Evolutionary conservation across 2,888 invertebrate genomes (phyloP).

Genomic region (Notodonta dromedarius): DNA sequence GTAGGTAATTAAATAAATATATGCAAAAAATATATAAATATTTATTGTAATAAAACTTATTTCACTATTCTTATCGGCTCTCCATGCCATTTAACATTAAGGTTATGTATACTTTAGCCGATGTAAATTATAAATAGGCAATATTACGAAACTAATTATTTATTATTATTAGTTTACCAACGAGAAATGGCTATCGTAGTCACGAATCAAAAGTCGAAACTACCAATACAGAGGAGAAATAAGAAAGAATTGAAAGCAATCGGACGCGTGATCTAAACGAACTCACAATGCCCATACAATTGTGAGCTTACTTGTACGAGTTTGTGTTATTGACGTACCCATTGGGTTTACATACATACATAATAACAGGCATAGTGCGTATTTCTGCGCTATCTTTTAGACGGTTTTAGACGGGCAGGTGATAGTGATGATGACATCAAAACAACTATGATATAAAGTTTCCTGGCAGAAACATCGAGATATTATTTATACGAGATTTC

Average conservation of each 20-base stretch:
- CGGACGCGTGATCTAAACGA: constrained; percentile 68
- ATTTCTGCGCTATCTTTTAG: no score
- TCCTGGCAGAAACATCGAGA: no score
- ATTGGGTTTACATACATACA: background rate
- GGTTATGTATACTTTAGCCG: background rate
- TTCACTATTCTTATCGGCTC: background rate
- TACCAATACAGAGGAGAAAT: constrained; percentile 44
- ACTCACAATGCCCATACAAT: constrained; percentile 57
- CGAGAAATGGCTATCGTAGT: background rate
- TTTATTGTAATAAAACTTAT: background rate
- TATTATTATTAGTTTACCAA: background rate
- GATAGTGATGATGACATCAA: no score
- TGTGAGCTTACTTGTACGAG: constrained; percentile 48
- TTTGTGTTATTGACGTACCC: constrained; percentile 64
- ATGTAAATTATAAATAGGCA: background rate
- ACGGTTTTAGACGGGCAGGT: no score
- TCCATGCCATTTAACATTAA: constrained; percentile 1
- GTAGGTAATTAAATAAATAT: constrained; percentile 1
- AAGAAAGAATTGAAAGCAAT: constrained; percentile 62
- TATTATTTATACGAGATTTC: no score
- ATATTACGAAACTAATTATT: background rate
- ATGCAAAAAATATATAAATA: background rate
- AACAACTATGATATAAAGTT: no score
- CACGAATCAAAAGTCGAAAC: constrained; percentile 36
- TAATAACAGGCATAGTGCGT: no score